phyloP scores from a whole-genome alignment of 1,140 invertebrate genomes.

The Lucilia sericata region DNA sequence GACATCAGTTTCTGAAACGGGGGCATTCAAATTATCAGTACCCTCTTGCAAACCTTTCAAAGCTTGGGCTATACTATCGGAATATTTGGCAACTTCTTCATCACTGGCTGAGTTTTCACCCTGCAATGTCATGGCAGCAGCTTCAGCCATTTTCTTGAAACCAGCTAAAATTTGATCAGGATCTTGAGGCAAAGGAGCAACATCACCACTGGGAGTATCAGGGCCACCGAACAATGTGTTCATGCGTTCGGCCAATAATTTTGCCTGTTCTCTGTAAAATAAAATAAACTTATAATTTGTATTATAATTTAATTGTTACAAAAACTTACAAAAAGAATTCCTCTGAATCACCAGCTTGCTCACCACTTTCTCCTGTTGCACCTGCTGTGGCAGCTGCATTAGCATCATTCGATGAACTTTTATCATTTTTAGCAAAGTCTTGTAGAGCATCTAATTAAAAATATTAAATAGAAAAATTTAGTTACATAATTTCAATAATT shows the following conservation, averaged over 20 bases:
- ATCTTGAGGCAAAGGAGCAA: slow-evolving; percentile 60
- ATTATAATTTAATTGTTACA: neutral
- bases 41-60: slow-evolving; percentile 68
- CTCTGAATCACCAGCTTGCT: slow-evolving; percentile 52
- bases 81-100: slow-evolving; percentile 65
- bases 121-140: slow-evolving; percentile 61
- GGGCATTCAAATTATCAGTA: slow-evolving; percentile 68
- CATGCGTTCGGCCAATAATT: slow-evolving; percentile 65
- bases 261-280: slow-evolving; percentile 62
- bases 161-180: slow-evolving; percentile 64
- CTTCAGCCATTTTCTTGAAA: slow-evolving; percentile 67
- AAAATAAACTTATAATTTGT: neutral
- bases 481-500: slow-evolving; percentile 47
- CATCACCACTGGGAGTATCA: slow-evolving; percentile 59
- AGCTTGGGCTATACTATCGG: slow-evolving; percentile 66
- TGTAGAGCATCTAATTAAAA: slow-evolving; percentile 68
- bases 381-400: slow-evolving; percentile 48
- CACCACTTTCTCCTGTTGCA: slow-evolving; percentile 24
- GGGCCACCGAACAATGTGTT: slow-evolving; percentile 63
- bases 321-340: slow-evolving; percentile 62
- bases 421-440: slow-evolving; percentile 68
- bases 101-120: slow-evolving; percentile 60
- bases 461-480: slow-evolving; percentile 46
- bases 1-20: slow-evolving; percentile 69
- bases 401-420: slow-evolving; percentile 49